phyloP scores from a whole-genome alignment of 2,797 vertebrate genomes.

The Triplophysa bombifrons region DNA sequence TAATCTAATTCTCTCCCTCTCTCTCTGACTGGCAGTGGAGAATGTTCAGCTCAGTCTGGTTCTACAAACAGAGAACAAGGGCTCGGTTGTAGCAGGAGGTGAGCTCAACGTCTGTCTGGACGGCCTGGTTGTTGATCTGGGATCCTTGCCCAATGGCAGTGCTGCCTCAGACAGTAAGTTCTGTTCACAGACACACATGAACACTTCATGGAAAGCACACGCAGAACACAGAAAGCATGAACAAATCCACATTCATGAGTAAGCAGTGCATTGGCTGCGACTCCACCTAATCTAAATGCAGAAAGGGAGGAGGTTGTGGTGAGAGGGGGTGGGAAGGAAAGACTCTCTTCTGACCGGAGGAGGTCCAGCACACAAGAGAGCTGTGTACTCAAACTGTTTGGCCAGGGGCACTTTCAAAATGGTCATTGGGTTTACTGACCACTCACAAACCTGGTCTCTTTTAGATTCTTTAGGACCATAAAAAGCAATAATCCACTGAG shows the following conservation, averaged over 20 bases:
- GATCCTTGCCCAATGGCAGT: conserved; percentile 86
- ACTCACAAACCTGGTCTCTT: background rate
- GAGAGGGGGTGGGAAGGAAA: conserved; percentile 39
- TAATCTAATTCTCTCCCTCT: conserved; percentile 1
- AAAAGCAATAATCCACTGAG: background rate
- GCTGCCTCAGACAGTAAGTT: conserved; percentile 88
- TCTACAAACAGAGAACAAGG: conserved; percentile 96
- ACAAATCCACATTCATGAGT: conserved; percentile 41
- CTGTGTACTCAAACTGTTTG: conserved; percentile 30
- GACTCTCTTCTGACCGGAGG: conserved; percentile 24
- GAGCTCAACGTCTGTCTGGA: conserved; percentile 96
- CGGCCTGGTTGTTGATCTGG: conserved; percentile 90
- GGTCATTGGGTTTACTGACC: conserved; percentile 23
- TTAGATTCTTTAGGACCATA: background rate
- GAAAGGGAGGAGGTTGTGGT: conserved; percentile 33
- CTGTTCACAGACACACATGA: conserved; percentile 59
- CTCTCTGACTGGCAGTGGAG: conserved; percentile 82
- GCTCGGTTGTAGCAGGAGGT: conserved; percentile 88
- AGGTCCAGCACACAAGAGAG: conserved; percentile 35
- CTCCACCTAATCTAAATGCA: conserved; percentile 43
- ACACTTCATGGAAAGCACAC: conserved; percentile 50
- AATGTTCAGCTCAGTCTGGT: conserved; percentile 92
- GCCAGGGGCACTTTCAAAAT: background rate
- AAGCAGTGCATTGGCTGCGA: conserved; percentile 18
- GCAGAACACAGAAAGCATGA: conserved; percentile 48